phyloP scores from a whole-genome alignment of 2,888 invertebrate species.

The Cryptops parisi region DNA sequence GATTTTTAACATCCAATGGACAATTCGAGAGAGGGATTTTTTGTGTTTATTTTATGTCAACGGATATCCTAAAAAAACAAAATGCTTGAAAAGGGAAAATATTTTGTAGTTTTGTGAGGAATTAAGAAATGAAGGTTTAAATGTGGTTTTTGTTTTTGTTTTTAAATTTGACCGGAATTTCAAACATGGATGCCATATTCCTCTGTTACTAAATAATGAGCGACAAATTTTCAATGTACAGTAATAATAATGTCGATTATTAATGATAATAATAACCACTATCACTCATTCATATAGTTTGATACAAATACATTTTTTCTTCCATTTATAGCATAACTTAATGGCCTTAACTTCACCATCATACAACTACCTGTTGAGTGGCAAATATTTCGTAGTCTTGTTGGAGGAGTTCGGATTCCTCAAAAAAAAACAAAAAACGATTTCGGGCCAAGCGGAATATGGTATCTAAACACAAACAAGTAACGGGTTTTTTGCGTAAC shows the following conservation, averaged over 20 bases:
- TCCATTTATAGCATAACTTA: not conserved
- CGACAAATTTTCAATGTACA: not conserved
- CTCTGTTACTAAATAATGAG: not conserved
- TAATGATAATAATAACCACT: not conserved
- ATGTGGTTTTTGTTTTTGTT: too few relatives aligned
- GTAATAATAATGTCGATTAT: too few relatives aligned
- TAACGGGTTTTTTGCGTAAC: not conserved
- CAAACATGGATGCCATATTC: not conserved
- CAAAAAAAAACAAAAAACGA: too few relatives aligned
- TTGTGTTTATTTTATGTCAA: too few relatives aligned
- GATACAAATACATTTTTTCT: slow-evolving; percentile 3
- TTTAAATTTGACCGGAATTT: too few relatives aligned
- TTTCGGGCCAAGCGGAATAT: not conserved
- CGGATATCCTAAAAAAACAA: too few relatives aligned
- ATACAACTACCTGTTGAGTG: not conserved
- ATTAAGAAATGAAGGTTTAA: too few relatives aligned
- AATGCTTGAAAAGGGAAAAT: too few relatives aligned
- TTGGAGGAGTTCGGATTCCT: not conserved
- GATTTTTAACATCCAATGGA: too few relatives aligned
- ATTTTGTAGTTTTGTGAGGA: too few relatives aligned
- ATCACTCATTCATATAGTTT: slow-evolving; percentile 7
- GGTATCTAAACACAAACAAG: not conserved
- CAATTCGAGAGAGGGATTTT: too few relatives aligned
- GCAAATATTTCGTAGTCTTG: not conserved
- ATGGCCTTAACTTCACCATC: slow-evolving; percentile 6